Evolutionary conservation across 1,140 invertebrate genomes (phyloP).

Genomic region (Drosophila sechellia): DNA sequence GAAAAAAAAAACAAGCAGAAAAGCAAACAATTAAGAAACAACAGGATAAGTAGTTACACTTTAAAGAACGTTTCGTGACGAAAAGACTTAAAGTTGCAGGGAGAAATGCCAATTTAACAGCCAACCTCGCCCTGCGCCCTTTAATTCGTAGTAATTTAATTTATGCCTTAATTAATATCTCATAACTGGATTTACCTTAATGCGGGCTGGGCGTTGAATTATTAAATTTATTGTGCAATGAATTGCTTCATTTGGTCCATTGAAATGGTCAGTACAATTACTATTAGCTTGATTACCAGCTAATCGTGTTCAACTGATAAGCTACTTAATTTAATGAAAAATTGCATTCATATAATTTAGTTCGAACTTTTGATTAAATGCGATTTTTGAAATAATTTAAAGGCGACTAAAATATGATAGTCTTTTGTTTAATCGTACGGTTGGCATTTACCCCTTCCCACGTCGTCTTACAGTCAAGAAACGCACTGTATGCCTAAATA

Average conservation of each 20-base stretch:
- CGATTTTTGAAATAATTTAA: background rate
- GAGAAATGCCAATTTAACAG: conserved; percentile 17
- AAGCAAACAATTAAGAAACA: background rate
- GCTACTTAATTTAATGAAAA: background rate
- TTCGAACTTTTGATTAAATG: background rate
- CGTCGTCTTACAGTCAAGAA: conserved; percentile 1
- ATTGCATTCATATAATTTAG: background rate
- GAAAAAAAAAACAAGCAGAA: no score
- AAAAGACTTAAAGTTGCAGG: conserved; percentile 18
- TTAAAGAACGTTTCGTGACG: conserved; percentile 14
- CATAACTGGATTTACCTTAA: conserved; percentile 12
- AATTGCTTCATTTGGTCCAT: conserved; percentile 1
- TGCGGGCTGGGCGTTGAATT: conserved; percentile 11
- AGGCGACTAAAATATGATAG: background rate
- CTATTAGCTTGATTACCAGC: conserved; percentile 18
- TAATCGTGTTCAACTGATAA: conserved; percentile 1
- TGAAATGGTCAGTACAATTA: background rate
- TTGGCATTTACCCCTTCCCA: background rate
- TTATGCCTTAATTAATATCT: conserved; percentile 21
- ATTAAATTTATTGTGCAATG: conserved; percentile 15
- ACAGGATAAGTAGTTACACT: conserved; percentile 5
- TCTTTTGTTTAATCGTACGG: background rate
- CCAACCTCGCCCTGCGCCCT: background rate
- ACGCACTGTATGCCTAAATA: conserved; percentile 10
- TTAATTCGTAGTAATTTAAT: conserved; percentile 14